Evolutionary conservation across 2,888 invertebrate genomes (phyloP), one percentile per base, ranked within the genome.

Genomic region (Marronus borbonicus): DNA sequence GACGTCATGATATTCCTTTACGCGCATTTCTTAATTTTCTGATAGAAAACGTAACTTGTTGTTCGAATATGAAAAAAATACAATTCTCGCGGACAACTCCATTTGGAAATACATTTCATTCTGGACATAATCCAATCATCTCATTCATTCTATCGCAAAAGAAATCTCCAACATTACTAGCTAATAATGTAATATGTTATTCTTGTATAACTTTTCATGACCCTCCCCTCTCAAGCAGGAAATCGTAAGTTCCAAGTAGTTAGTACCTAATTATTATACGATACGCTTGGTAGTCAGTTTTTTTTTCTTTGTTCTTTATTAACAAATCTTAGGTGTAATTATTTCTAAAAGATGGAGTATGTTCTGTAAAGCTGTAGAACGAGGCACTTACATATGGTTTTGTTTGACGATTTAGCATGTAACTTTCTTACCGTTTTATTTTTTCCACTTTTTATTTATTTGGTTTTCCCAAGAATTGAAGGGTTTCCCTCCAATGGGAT

Each of bases 171-270:
- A 44, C 3, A 4, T 3, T 20, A 1, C 14, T 55, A 55, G 55
- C 12, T 44, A 55, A n/a, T 20, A 55, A 20, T 52, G 28, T 31
- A 55, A 36, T 70, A 50, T 55, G 12, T 75, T 36, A 58, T 64
- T 76, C 76, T 80, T 75, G 78, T 78, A 66, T 79, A 36, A 69
- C 17, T 70, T 78, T 79, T 80, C 80, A 80, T 80, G 79, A 86
- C 87, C 92, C 20, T 20, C 55, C 55, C 55, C 89, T 90, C 89
- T 89, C 90, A 91, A 89, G 90, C 93, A 94, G 94, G 93, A 94
- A 93, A 92, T 92, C 93, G 94, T 94, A 93, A 94, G 94, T 94
- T 86, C 85, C 44, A 49, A 74, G 14, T 49, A 44, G 20, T 39
- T 74, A 12, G 49, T 31, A 50, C 5, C 31, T 64, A 36, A 12